Conservation (phyloP, 2,113 vertebrate genomes). For the Lycocorax pyrrhopterus region DNA sequence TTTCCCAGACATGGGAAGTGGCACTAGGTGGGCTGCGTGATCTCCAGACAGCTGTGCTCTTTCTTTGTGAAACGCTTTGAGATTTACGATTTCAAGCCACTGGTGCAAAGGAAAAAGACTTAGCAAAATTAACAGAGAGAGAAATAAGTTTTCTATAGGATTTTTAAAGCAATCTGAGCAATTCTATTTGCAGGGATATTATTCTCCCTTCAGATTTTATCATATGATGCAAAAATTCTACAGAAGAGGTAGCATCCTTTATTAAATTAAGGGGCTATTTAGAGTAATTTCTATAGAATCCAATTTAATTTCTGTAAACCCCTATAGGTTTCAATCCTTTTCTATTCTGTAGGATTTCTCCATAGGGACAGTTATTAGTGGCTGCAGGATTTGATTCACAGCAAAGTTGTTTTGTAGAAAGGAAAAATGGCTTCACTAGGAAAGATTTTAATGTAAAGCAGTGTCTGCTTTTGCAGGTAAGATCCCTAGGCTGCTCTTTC, state of each 20-base stretch:
- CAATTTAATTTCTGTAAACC: conserved; percentile 30
- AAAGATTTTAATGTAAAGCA: neutral
- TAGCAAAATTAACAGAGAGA: conserved; percentile 11
- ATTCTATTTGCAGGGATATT: conserved; percentile 20
- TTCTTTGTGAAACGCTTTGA: conserved; percentile 1
- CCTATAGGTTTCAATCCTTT: neutral
- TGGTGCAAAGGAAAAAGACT: neutral
- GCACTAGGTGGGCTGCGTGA: neutral
- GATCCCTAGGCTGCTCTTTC: neutral
- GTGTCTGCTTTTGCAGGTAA: neutral
- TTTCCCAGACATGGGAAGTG: neutral
- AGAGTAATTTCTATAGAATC: conserved; percentile 48
- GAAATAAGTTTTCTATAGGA: conserved; percentile 10
- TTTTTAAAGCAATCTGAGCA: conserved; percentile 29
- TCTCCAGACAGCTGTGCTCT: conserved; percentile 4
- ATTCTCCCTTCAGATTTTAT: conserved; percentile 30
- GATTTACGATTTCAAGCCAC: neutral
- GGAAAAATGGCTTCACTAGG: conserved; percentile 13
- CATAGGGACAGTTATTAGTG: neutral
- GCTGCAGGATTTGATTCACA: conserved; percentile 17
- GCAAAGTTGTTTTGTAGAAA: conserved; percentile 2
- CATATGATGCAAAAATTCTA: conserved; percentile 1
- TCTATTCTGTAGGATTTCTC: conserved; percentile 29
- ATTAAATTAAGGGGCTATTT: conserved; percentile 38
- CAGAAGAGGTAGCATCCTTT: neutral